Conservation (phyloP, 2,797 vertebrate species). For the Pterois miles region DNA sequence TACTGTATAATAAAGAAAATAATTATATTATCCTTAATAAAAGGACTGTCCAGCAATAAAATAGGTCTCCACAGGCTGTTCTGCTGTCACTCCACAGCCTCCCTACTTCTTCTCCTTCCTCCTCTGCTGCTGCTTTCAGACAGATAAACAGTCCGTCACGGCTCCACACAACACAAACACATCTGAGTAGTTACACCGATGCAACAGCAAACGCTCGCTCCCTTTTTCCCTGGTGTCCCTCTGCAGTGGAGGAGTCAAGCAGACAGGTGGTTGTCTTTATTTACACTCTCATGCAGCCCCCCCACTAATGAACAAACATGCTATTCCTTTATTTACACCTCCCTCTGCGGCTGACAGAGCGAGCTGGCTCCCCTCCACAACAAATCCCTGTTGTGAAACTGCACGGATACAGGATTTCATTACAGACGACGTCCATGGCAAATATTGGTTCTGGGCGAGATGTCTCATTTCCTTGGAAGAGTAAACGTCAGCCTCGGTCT, state of each 20-base stretch:
- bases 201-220: constrained; percentile 23
- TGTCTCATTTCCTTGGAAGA: constrained; percentile 58
- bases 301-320: constrained; percentile 46
- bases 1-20: not conserved
- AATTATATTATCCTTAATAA: no score
- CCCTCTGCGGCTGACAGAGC: constrained; percentile 39
- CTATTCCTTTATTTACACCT: constrained; percentile 68
- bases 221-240: constrained; percentile 33
- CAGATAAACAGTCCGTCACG: constrained; percentile 33
- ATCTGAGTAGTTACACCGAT: constrained; percentile 13
- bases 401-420: constrained; percentile 51
- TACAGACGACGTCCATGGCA: constrained; percentile 44
- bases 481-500: constrained; percentile 19
- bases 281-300: constrained; percentile 43
- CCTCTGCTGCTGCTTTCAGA: constrained; percentile 19
- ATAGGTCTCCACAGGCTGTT: not conserved
- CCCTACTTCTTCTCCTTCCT: not conserved
- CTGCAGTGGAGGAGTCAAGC: constrained; percentile 12
- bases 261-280: constrained; percentile 61
- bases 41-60: not conserved
- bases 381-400: constrained; percentile 31
- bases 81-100: constrained; percentile 2
- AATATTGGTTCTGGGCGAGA: constrained; percentile 63
- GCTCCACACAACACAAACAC: constrained; percentile 49
- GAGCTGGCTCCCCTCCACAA: constrained; percentile 17